Conservation (phyloP, 2,797 vertebrate species). For the Catamblyrhynchus diadema region DNA sequence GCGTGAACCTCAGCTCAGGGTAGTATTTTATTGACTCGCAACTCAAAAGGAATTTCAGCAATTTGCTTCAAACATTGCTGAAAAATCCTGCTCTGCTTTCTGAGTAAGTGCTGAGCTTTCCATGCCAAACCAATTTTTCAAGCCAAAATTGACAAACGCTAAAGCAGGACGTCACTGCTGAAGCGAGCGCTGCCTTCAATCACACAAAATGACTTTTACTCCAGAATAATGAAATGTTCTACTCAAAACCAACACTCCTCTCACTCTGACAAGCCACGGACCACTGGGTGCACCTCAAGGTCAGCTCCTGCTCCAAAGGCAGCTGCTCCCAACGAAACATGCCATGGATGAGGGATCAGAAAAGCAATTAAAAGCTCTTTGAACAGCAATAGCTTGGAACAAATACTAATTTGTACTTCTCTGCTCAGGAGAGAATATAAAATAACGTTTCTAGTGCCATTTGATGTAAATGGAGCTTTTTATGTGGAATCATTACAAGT, state of each 20-base stretch:
- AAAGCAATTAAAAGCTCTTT: slow-evolving; percentile 62
- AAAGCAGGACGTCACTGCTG: not conserved
- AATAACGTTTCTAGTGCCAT: slow-evolving; percentile 31
- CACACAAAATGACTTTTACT: not conserved
- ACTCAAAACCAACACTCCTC: not conserved
- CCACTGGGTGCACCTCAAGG: not conserved
- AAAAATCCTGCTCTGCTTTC: slow-evolving; percentile 21
- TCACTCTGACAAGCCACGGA: not conserved
- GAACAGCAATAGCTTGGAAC: slow-evolving; percentile 53
- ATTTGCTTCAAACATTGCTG: slow-evolving; percentile 26
- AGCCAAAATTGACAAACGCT: slow-evolving; percentile 27
- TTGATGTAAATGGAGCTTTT: slow-evolving; percentile 55
- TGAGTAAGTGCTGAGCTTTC: not conserved
- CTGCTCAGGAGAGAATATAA: slow-evolving; percentile 13
- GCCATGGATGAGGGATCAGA: slow-evolving; percentile 20
- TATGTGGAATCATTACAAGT: slow-evolving; percentile 29
- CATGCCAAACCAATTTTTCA: slow-evolving; percentile 40
- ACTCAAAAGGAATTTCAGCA: slow-evolving; percentile 23
- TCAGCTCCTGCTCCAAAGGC: not conserved
- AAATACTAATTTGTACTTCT: slow-evolving; percentile 54
- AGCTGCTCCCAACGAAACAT: not conserved
- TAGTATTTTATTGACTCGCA: slow-evolving; percentile 26
- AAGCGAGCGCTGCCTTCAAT: not conserved
- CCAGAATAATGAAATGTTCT: not conserved
- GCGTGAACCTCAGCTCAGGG: not conserved